Base-by-base conservation (phyloP, 2,888 invertebrate genomes). In the Epinotia ramella region DNA sequence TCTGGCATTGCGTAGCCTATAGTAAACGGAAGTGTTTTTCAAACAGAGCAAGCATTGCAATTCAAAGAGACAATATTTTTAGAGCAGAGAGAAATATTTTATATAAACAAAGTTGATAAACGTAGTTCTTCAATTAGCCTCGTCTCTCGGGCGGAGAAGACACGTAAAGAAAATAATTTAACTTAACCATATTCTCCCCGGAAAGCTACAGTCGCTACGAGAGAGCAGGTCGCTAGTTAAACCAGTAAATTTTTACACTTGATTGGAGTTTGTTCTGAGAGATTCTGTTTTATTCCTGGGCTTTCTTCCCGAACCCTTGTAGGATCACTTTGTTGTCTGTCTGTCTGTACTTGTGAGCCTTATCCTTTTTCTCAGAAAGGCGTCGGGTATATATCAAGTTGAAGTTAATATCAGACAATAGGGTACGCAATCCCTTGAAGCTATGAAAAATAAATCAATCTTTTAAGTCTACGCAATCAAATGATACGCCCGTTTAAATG, bases 121-220 rank as follows among this genome's bases (percentile, higher is more conserved):
- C 77, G 66, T 33, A 72, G 71, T 78, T 76, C 79, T 80, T 73
- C 78, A 73, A 80, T 80, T 78, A 78, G 77, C 40, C 46, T 68
- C 49, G 73, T 78, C 76, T 77, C 72, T 33, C n/a, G 63, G 68
- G 63, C 72, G 44, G 24, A 20, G 18, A 67, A 71, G 71, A 75
- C 74, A 70, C 69, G 69, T 74, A 70, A 59, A 70, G 69, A 74
- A 70, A 70, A 74, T 74, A 74, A 70, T 74, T 74, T 70, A 46
- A 46, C 68, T 57, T 53, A 46, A 49, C 64, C 49, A 64, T 59
- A 64, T 64, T 57, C 73, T 53, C 40, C 6, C 65, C 62, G 67
- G n/a, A 73, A 44, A 67, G 63, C 68, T 63, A 53, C 66, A 53
- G 40, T 67, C 46, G 7, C 72, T 18, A 9, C 46, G 13, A 44